Base-by-base conservation (phyloP, 1,140 invertebrate species). In the Neodiprion pinetum region DNA sequence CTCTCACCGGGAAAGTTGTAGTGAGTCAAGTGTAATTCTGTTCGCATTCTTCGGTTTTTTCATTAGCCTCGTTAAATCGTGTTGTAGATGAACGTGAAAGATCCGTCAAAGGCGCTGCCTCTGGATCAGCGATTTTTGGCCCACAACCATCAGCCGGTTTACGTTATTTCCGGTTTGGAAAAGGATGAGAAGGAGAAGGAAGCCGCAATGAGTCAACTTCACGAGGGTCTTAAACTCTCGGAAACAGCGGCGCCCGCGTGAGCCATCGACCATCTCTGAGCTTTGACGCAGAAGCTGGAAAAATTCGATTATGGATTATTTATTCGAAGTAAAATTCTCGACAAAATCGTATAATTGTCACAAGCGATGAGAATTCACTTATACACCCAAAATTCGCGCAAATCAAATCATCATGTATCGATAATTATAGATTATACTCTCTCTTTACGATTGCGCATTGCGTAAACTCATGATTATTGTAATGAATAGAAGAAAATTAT, bases 151-250 rank as follows among this genome's bases (percentile, higher is more conserved):
- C 85, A 86, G 48, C 85, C 87, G 7, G 86, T 88, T 23, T 88
- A 88, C 74, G 82, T 88, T 65, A 88, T 89, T 80, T 88, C 88
- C 21, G 83, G 85, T 1, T 65, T 82, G n/a, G 86, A 88, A 11
- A 85, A 86, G 65, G 85, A 86, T 1, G 84, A 84, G 7, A 86
- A 84, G 71, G 78, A 76, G 79, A 76, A 76, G 73, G 76, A 79
- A 17, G 53, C 53, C 11, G n/a, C 53, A 40, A 1, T 40, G 11
- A 17, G 53, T 14, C 53, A 61, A 17, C 53, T 61, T 61, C 53
- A 61, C 11, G 53, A 61, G 3, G n/a, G 53, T 61, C 5, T 61
- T 9, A 61, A 61, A 9, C 11, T 61, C 11, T 61, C 53, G 11
- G 53, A 61, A 61, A 61, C 53, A 8, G 53, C 53, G 4, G 53